Percentiles rank a stretch among this genome's conserved stretches.
Conservation (phyloP, 2,888 invertebrate genomes). For the Darwinula stevensoni region DNA sequence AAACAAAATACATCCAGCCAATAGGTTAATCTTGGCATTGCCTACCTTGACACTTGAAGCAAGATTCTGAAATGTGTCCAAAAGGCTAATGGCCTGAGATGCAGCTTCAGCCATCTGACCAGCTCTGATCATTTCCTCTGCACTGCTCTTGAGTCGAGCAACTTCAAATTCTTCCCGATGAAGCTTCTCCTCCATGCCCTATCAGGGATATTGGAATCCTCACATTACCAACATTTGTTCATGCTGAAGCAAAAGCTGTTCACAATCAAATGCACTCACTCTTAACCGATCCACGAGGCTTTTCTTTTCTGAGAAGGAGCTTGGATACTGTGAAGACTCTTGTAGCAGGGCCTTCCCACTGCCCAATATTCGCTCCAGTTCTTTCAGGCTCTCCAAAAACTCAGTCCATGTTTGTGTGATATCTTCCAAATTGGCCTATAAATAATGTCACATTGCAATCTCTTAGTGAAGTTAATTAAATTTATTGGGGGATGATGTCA, state of each 20-base stretch:
- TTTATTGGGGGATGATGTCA: slow-evolving; percentile 1
- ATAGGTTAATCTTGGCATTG: slow-evolving; percentile 1
- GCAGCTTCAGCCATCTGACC: slow-evolving; percentile 57
- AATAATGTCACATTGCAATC: neutral
- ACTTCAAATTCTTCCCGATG: slow-evolving; percentile 69
- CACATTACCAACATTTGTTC: slow-evolving; percentile 3
- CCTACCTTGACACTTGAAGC: slow-evolving; percentile 38
- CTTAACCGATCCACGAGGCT: slow-evolving; percentile 56
- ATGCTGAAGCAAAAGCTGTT: slow-evolving; percentile 3
- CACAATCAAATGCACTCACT: no score
- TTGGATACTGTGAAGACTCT: slow-evolving; percentile 41
- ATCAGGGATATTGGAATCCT: slow-evolving; percentile 3
- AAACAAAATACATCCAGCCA: neutral
- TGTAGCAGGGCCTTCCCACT: slow-evolving; percentile 40
- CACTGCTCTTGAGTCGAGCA: slow-evolving; percentile 50
- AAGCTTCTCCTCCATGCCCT: slow-evolving; percentile 51
- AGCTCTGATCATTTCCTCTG: slow-evolving; percentile 51
- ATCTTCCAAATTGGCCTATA: slow-evolving; percentile 39
- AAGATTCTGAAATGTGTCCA: slow-evolving; percentile 49
- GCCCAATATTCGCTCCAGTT: slow-evolving; percentile 46
- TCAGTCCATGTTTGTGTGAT: slow-evolving; percentile 74
- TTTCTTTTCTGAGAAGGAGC: slow-evolving; percentile 56
- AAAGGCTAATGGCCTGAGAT: slow-evolving; percentile 49
- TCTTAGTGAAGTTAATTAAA: no score
- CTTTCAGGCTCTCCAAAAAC: slow-evolving; percentile 57